Conservation (phyloP, 2,888 invertebrate species). For the Drosophila austrosaltans region DNA sequence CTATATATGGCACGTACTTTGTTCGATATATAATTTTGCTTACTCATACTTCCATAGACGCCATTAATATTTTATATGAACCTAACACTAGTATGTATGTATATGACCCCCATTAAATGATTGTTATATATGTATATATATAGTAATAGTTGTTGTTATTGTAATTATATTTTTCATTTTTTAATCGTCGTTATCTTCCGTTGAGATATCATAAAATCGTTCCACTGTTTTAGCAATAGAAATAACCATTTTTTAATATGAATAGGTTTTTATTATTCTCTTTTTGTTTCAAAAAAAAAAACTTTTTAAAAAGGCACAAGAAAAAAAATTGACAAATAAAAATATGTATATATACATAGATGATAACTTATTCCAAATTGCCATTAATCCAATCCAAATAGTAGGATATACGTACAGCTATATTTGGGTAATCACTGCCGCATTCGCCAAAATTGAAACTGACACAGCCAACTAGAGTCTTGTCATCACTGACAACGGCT, state of each 20-base stretch:
- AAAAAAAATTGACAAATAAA: constrained; percentile 59
- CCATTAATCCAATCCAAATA: constrained; percentile 73
- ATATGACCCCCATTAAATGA: no score
- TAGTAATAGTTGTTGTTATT: no score
- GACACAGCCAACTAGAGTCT: constrained; percentile 68
- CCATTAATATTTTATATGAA: no score
- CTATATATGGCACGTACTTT: no score
- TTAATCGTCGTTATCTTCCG: neutral
- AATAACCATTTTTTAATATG: neutral
- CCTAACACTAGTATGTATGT: no score
- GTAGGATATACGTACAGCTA: constrained; percentile 67
- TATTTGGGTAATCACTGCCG: constrained; percentile 78
- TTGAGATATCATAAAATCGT: neutral
- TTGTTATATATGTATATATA: no score
- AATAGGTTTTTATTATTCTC: neutral
- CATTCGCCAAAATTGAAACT: constrained; percentile 79
- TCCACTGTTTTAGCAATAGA: neutral
- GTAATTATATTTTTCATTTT: no score
- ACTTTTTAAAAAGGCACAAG: constrained; percentile 49
- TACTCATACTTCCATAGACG: no score
- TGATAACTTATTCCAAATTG: constrained; percentile 28
- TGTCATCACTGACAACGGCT: constrained; percentile 67
- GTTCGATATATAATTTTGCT: no score
- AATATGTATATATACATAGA: neutral
- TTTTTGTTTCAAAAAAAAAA: neutral